Evolutionary conservation across 2,797 vertebrate genomes (phyloP), one percentile per base, ranked within the genome.

Genomic region (Chanos chanos): DNA sequence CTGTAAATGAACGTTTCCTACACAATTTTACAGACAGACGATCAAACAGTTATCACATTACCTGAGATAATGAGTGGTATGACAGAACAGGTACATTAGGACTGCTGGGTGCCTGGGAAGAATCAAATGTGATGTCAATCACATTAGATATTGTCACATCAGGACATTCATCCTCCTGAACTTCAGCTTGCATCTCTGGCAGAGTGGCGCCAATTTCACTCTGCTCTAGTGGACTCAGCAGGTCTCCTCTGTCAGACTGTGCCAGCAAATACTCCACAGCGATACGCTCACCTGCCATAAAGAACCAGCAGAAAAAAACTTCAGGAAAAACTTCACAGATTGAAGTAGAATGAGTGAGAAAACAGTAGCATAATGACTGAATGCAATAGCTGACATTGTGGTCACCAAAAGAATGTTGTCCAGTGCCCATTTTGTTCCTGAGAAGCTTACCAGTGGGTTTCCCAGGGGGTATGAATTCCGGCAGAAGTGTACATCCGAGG

Each of bases 241-340:
- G 60, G 25, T 64, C 53, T 13, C 61, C 54, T 58, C 60, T 64
- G 54, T 49, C 27, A 40, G 61, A 64, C 48, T 53, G 66, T 10
- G 54, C 67, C 39, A 64, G 19, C 18, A 64, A 40, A 21, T 64
- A 48, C 25, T 64, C 53, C 22, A 69, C 57, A 25, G 37, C 57
- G n/a, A n/a, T n/a, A n/a, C n/a, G n/a, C n/a, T n/a, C n/a, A n/a
- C n/a, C n/a, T n/a, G n/a, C n/a, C n/a, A n/a, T n/a, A n/a, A n/a
- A n/a, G n/a, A n/a, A n/a, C n/a, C n/a, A n/a, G n/a, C n/a, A n/a
- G n/a, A n/a, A n/a, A n/a, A n/a, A n/a, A n/a, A n/a, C n/a, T n/a
- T n/a, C n/a, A n/a, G n/a, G n/a, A n/a, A n/a, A n/a, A n/a, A n/a
- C n/a, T n/a, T n/a, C n/a, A n/a, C n/a, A n/a, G n/a, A n/a, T n/a